Conservation (phyloP, 2,888 invertebrate genomes). For the Troilus luridus region DNA sequence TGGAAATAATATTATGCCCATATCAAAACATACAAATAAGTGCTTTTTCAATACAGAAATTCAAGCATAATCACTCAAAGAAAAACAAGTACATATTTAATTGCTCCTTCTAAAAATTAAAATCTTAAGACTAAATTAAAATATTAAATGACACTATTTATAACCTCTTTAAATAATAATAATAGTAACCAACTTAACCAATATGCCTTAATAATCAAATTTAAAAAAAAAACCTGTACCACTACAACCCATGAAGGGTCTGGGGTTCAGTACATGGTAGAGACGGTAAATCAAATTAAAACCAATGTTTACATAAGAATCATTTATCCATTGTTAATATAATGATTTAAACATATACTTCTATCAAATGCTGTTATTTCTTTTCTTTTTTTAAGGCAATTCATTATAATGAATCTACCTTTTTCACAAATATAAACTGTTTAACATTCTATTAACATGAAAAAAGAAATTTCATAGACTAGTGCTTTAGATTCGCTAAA, state of each 20-base stretch:
- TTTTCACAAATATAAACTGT: not conserved
- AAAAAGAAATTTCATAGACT: not conserved
- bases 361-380: not conserved
- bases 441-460: not conserved
- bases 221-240: too few species aligned
- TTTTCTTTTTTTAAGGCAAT: not conserved
- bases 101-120: constrained; percentile 55
- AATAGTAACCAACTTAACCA: constrained; percentile 12
- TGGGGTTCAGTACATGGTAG: too few species aligned
- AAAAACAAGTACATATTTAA: constrained; percentile 53
- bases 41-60: constrained; percentile 44
- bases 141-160: constrained; percentile 48
- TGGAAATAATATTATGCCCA: not conserved
- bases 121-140: constrained; percentile 31
- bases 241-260: too few species aligned
- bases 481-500: not conserved
- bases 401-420: not conserved
- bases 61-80: not conserved
- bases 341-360: not conserved
- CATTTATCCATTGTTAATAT: not conserved
- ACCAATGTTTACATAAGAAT: not conserved
- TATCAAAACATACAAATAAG: constrained; percentile 38
- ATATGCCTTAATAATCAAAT: not conserved
- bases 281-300: too few species aligned
- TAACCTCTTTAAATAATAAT: constrained; percentile 31